Evolutionary conservation across 1,140 invertebrate species (phyloP).

Genomic region (Eriosoma lanigerum): DNA sequence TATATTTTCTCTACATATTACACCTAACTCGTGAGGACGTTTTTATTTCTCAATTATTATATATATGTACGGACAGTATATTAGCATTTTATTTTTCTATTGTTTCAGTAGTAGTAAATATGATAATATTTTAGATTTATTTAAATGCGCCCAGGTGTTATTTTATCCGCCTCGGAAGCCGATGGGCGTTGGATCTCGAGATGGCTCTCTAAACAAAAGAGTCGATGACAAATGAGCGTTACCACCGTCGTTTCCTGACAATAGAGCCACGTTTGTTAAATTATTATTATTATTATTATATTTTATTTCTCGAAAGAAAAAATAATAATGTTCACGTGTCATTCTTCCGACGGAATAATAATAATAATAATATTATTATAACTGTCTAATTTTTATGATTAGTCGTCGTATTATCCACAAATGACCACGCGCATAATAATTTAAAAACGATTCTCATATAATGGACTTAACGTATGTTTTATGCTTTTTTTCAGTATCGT

Average conservation of each 20-base stretch:
- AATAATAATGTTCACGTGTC: constrained; percentile 32
- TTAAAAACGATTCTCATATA: not conserved
- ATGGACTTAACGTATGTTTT: not conserved
- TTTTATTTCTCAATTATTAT: constrained; percentile 30
- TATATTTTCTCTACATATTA: not conserved
- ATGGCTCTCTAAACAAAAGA: constrained; percentile 21
- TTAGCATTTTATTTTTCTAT: constrained; percentile 33
- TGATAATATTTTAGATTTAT: constrained; percentile 1
- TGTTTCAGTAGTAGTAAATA: not conserved
- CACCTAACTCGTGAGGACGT: not conserved
- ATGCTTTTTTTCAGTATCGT: not conserved
- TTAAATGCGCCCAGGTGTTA: constrained; percentile 15
- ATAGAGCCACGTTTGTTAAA: constrained; percentile 12
- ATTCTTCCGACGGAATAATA: constrained; percentile 27
- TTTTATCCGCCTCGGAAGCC: constrained; percentile 24
- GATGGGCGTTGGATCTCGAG: constrained; percentile 40
- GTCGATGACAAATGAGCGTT: constrained; percentile 42
- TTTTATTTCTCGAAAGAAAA: constrained; percentile 16
- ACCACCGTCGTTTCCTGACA: not conserved
- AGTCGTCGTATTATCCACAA: constrained; percentile 32
- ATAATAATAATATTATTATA: constrained; percentile 38
- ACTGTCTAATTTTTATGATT: constrained; percentile 19
- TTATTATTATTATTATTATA: not conserved
- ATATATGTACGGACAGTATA: not conserved
- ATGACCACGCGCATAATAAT: constrained; percentile 23